These are phyloP conservation scores for Phymanthus crucifer DNA, from an alignment of 92 coral and sea anemone species.

Conservation along the genomic window DNA sequence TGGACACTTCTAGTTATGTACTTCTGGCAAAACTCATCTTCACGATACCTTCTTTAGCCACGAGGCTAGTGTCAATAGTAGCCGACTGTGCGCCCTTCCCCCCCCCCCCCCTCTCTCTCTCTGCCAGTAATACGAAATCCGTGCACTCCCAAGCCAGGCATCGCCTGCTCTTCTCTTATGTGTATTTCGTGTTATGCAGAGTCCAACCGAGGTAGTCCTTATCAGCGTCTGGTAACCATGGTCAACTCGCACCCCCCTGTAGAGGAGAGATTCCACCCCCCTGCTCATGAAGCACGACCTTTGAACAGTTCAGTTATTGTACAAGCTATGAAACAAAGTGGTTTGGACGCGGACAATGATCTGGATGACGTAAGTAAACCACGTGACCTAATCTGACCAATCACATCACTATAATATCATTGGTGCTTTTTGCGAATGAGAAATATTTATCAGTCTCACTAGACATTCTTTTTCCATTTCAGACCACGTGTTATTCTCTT, in stretches of 20 bases:
- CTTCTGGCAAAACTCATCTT: no score
- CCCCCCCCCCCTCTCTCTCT: no score
- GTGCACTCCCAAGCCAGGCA: no score
- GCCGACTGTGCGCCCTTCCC: no score
- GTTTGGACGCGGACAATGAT: conserved; percentile 15
- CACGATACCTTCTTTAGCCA: no score
- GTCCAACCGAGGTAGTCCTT: conserved; percentile 17
- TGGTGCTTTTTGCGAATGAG: background rate
- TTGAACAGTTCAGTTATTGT: conserved; percentile 33
- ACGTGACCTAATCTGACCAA: background rate
- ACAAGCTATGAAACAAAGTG: conserved; percentile 49
- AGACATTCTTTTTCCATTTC: no score
- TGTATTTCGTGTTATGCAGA: background rate
- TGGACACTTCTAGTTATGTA: no score
- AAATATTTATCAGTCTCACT: no score
- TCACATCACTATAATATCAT: background rate
- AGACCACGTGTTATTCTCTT: no score
- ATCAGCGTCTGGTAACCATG: conserved; percentile 32
- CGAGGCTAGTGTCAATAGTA: no score
- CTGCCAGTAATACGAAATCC: no score
- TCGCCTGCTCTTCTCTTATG: no score
- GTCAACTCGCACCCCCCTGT: conserved; percentile 35
- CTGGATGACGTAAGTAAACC: conserved; percentile 13
- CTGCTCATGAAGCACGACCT: background rate
- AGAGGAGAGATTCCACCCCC: background rate